These are phyloP conservation scores for Hassar affinis DNA, from an alignment of 2,113 vertebrate genomes.

Conservation along the genomic window DNA sequence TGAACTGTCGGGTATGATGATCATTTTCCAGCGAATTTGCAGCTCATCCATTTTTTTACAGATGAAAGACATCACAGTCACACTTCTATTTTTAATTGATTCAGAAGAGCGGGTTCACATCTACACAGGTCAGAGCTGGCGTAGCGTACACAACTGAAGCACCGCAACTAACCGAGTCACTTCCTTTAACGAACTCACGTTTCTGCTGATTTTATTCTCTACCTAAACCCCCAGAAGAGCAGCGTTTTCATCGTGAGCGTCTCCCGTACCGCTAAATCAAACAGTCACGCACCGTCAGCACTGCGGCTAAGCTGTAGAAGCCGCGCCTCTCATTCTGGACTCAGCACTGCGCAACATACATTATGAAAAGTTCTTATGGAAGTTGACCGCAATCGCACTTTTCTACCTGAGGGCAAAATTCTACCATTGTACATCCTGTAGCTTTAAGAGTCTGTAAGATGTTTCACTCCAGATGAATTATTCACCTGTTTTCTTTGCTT, in stretches of 20 bases:
- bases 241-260: background rate
- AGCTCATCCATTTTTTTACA: background rate
- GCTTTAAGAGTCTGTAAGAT: background rate
- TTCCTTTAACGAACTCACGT: background rate
- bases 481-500: background rate
- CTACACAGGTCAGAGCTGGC: background rate
- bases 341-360: background rate
- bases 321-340: background rate
- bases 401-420: background rate
- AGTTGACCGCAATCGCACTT: background rate
- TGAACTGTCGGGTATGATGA: background rate
- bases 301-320: background rate
- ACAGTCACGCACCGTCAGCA: background rate
- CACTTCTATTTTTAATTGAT: background rate
- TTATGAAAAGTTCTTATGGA: background rate
- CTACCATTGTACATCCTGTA: background rate
- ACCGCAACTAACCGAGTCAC: background rate
- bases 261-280: background rate
- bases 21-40: background rate
- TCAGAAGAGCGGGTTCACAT: background rate
- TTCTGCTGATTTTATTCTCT: background rate
- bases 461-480: background rate
- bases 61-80: background rate
- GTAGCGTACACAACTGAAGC: background rate
- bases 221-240: background rate